Evolutionary conservation across 2,797 vertebrate genomes (phyloP).

Genomic region (Chelmon rostratus): DNA sequence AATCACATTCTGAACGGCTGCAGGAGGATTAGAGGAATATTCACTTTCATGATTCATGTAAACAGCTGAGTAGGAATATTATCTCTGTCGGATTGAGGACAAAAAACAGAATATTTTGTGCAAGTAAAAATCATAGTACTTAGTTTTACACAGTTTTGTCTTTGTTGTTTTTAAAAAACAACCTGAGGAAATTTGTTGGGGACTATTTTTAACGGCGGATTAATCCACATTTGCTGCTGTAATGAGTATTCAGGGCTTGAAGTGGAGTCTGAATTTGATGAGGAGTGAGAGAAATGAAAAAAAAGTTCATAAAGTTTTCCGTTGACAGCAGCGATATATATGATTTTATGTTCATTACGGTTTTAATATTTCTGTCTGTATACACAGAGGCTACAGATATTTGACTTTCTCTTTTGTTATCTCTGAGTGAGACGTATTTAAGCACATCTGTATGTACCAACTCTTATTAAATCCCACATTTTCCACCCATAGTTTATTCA

Average conservation of each 20-base stretch:
- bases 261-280: not conserved
- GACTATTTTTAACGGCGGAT: not conserved
- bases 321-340: not conserved
- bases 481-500: constrained; percentile 17
- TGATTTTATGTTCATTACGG: not conserved
- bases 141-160: no score
- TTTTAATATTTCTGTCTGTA: not conserved
- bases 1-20: no score
- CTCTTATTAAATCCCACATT: constrained; percentile 6
- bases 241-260: not conserved
- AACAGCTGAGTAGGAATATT: no score
- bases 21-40: no score
- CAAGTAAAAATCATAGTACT: no score
- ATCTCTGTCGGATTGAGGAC: no score
- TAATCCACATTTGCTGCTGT: not conserved
- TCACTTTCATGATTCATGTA: no score
- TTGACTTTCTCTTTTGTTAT: constrained; percentile 7
- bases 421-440: not conserved
- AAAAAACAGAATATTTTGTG: no score
- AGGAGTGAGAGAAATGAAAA: no score
- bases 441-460: not conserved
- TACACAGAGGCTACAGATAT: not conserved
- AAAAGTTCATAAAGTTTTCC: not conserved
- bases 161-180: no score
- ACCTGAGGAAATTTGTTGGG: no score